Conservation (phyloP, 2,888 invertebrate species). For the Macropis europaea region DNA sequence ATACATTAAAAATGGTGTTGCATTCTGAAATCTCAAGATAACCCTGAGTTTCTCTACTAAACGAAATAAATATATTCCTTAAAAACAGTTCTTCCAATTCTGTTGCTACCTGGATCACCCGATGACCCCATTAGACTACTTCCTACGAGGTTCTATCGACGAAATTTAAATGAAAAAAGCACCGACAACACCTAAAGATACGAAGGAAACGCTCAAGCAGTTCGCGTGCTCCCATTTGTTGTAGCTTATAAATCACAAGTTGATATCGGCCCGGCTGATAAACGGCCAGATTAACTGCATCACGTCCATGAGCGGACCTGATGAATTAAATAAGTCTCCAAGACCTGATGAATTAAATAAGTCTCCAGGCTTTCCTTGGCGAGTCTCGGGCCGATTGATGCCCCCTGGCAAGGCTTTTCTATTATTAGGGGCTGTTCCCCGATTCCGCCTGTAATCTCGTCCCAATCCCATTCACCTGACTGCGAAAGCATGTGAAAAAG, state of each 20-base stretch:
- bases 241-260: neutral
- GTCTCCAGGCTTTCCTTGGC: constrained; percentile 7
- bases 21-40: too few species aligned
- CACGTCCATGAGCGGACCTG: constrained; percentile 15
- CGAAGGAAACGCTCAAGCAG: too few species aligned
- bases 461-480: constrained; percentile 31
- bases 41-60: too few species aligned
- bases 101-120: too few species aligned
- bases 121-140: too few species aligned
- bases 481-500: constrained; percentile 52
- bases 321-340: constrained; percentile 48
- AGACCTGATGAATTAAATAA: constrained; percentile 49
- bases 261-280: constrained; percentile 10
- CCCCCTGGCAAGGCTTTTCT: constrained; percentile 18
- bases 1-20: too few species aligned
- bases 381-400: constrained; percentile 10
- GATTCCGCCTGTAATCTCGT: constrained; percentile 37
- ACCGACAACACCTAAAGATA: too few species aligned
- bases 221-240: constrained; percentile 6
- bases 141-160: too few species aligned
- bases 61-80: too few species aligned
- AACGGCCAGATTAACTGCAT: constrained; percentile 42
- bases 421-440: constrained; percentile 28
- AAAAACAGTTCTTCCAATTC: too few species aligned
- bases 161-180: too few species aligned